Evolutionary conservation across 2,113 vertebrate species (phyloP).

Genomic region (Lepidothrix coronata): DNA sequence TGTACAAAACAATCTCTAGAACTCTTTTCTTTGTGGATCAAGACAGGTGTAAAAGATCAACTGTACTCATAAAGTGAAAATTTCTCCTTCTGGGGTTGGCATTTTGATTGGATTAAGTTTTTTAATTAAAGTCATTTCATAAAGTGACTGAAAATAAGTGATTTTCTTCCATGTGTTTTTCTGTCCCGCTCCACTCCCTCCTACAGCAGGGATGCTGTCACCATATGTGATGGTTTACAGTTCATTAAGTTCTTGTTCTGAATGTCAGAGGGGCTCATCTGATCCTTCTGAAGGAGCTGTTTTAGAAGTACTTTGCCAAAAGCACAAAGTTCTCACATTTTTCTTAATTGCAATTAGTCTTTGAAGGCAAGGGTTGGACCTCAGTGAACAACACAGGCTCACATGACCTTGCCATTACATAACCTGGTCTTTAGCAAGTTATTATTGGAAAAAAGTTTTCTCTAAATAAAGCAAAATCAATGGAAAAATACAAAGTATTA

Average conservation of each 20-base stretch:
- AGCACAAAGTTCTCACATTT: constrained; percentile 15
- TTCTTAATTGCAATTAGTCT: constrained; percentile 41
- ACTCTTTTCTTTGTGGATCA: neutral
- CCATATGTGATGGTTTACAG: constrained; percentile 65
- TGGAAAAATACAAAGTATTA: neutral
- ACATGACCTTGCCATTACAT: neutral
- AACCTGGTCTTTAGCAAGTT: neutral
- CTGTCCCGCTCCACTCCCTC: neutral
- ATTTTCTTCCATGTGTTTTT: neutral
- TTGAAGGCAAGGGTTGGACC: neutral
- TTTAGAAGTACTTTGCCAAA: constrained; percentile 28
- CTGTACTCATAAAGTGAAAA: neutral
- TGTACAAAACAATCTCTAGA: neutral
- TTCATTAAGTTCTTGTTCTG: constrained; percentile 66
- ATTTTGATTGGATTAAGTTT: neutral
- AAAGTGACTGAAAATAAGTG: neutral
- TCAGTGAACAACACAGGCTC: neutral
- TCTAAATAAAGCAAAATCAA: neutral
- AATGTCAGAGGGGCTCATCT: constrained; percentile 45
- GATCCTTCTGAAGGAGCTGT: neutral
- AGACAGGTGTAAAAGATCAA: neutral
- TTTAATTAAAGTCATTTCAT: neutral
- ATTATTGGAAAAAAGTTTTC: neutral
- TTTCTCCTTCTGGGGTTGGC: neutral
- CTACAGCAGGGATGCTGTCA: constrained; percentile 45